Conservation (phyloP, 2,797 vertebrate species). For the Sandelia bainsii region DNA sequence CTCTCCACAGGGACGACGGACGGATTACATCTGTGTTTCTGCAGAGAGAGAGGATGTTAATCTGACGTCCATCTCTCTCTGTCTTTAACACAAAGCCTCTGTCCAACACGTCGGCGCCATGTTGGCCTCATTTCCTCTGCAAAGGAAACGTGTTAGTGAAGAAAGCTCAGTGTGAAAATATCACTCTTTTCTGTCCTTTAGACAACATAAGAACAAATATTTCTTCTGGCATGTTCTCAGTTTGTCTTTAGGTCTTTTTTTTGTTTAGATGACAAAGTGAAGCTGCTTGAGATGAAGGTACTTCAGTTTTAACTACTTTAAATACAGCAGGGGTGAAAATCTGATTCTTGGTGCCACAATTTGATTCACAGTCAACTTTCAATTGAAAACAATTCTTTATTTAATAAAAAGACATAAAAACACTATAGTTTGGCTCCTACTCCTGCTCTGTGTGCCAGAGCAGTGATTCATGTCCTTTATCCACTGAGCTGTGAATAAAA, state of each 20-base stretch:
- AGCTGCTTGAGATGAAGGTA: too few species aligned
- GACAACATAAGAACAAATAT: neutral
- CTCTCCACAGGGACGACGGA: conserved; percentile 38
- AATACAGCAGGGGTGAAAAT: too few species aligned
- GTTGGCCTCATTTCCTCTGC: conserved; percentile 66
- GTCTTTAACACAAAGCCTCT: neutral
- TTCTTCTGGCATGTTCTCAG: neutral
- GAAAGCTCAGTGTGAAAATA: neutral
- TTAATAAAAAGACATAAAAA: too few species aligned
- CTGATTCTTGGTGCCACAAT: too few species aligned
- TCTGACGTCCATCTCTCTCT: conserved; percentile 34
- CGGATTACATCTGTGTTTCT: conserved; percentile 47
- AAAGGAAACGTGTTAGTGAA: conserved; percentile 12
- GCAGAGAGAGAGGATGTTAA: conserved; percentile 51
- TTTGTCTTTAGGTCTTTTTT: neutral
- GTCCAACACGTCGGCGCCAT: conserved; percentile 42
- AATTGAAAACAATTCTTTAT: too few species aligned
- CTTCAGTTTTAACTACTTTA: too few species aligned
- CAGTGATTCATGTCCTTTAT: too few species aligned
- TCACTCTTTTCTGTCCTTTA: neutral
- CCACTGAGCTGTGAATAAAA: too few species aligned
- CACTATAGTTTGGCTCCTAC: too few species aligned
- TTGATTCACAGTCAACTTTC: too few species aligned
- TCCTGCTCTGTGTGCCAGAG: too few species aligned
- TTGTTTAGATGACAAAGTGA: too few species aligned